These are phyloP conservation scores for Acleris laterana DNA, from an alignment of 2,888 invertebrate species.

Conservation along the genomic window DNA sequence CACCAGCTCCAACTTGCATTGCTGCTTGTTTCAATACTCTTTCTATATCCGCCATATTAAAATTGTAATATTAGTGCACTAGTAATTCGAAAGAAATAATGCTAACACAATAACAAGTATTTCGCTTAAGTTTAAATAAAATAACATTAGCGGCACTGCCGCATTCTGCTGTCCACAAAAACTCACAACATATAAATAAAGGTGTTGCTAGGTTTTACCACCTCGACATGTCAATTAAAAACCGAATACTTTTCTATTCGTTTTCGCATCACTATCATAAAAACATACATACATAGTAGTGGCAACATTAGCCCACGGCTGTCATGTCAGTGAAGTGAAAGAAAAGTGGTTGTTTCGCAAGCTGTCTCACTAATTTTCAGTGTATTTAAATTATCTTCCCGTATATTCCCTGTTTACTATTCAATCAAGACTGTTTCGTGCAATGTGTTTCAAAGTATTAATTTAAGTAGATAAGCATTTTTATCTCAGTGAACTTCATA, in stretches of 20 bases:
- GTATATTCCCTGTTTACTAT: constrained; percentile 21
- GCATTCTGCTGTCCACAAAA: constrained; percentile 18
- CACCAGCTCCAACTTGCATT: constrained; percentile 94
- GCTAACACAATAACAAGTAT: neutral
- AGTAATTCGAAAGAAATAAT: neutral
- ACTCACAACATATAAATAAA: constrained; percentile 11
- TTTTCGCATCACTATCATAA: neutral
- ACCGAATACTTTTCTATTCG: constrained; percentile 12
- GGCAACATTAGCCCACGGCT: constrained; percentile 37
- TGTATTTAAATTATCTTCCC: constrained; percentile 27
- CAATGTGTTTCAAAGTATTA: constrained; percentile 8
- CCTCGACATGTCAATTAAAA: neutral
- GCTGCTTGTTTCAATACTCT: constrained; percentile 87
- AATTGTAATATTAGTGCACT: neutral
- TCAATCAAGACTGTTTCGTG: constrained; percentile 17
- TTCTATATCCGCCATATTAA: constrained; percentile 70
- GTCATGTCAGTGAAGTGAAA: constrained; percentile 44
- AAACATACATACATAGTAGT: neutral
- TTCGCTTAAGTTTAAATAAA: constrained; percentile 15
- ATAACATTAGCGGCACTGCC: constrained; percentile 30
- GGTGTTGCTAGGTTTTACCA: constrained; percentile 20
- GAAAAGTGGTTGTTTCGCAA: constrained; percentile 43
- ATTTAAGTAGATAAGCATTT: constrained; percentile 29
- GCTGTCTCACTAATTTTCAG: constrained; percentile 31
- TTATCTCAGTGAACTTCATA: constrained; percentile 22